Percentiles rank a stretch among this genome's conserved stretches.
Conservation (phyloP, 1,140 invertebrate genomes). For the Portunus trituberculatus region DNA sequence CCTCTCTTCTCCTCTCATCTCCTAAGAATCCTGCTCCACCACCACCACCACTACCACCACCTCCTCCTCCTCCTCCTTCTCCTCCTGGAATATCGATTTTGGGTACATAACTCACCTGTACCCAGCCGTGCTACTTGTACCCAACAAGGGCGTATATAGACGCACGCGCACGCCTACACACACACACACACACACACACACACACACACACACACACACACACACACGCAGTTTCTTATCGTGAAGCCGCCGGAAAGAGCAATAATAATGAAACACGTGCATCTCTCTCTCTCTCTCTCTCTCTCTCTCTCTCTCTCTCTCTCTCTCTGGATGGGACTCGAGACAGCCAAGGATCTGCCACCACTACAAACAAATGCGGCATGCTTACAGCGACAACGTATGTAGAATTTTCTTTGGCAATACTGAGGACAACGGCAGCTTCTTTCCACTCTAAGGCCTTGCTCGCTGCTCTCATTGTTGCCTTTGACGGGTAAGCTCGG, state of each 20-base stretch:
- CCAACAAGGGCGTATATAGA: background rate
- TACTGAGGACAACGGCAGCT: too few relatives aligned
- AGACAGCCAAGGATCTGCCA: too few relatives aligned
- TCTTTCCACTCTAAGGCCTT: too few relatives aligned
- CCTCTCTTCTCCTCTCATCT: background rate
- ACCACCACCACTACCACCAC: background rate
- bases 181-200: background rate
- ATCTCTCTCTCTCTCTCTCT: too few relatives aligned
- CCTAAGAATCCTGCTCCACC: background rate
- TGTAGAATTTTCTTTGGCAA: too few relatives aligned
- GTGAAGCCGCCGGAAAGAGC: background rate
- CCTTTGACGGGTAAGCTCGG: too few relatives aligned
- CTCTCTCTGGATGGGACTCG: too few relatives aligned
- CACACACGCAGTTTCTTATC: background rate
- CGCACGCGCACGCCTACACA: background rate
- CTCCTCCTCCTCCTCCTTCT: background rate
- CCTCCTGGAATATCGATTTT: background rate
- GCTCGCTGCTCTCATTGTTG: too few relatives aligned
- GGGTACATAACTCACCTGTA: slow-evolving; percentile 1
- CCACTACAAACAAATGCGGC: too few relatives aligned
- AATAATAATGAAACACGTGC: background rate
- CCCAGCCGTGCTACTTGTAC: background rate
- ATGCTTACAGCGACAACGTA: too few relatives aligned
- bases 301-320: too few relatives aligned
- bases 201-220: slow-evolving; percentile 18